Base-by-base conservation (phyloP, 2,888 invertebrate species). In the Scaptomyza reducta region DNA sequence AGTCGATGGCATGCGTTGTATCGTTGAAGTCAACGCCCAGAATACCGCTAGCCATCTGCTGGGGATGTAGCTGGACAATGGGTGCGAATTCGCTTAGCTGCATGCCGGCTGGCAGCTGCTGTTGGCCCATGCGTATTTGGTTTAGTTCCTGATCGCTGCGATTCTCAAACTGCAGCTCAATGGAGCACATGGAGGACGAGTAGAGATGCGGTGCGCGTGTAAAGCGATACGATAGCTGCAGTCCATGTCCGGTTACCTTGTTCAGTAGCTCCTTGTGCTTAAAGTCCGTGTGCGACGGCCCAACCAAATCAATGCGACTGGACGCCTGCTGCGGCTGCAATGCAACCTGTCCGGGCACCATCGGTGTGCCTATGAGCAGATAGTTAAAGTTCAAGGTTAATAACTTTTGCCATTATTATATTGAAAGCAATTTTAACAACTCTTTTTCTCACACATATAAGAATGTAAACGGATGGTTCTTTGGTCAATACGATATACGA, bases 1-100 rank as follows among this genome's bases (percentile, higher is more conserved):
- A 96, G 71, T 95, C 94, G 1, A 97, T 95, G 0, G 97, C 95
- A 90, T 98, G 97, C 54, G 96, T 97, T 16, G 97, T 96, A 91
- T 98, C 98, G 66, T 97, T 97, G 92, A 97, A 98, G 93, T 98
- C 97, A 5, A 98, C 94, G 14, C 98, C 98, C 74, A 98, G 90
- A 0, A 95, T 94, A 5, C 94, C 94, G 18, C 94, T 93, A 33
- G 94, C 92, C n/a, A 94, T 92, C 27, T 94, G 94, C 50, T 94
- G 94, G 0, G 95, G 93, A 7, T 94, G 93, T 27, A 98, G 91
- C 5, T 91, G 87, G 31, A 94, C 89, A 50, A 98, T 93, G 10
- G 94, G 94, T 7, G 95, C 94, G 90, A 97, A 96, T 74, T 96
- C 95, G 79, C 96, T 95, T 56, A 97, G 92, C 59, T 93, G 93